phyloP scores from a whole-genome alignment of 2,113 vertebrate genomes.

The Orycteropus afer region DNA sequence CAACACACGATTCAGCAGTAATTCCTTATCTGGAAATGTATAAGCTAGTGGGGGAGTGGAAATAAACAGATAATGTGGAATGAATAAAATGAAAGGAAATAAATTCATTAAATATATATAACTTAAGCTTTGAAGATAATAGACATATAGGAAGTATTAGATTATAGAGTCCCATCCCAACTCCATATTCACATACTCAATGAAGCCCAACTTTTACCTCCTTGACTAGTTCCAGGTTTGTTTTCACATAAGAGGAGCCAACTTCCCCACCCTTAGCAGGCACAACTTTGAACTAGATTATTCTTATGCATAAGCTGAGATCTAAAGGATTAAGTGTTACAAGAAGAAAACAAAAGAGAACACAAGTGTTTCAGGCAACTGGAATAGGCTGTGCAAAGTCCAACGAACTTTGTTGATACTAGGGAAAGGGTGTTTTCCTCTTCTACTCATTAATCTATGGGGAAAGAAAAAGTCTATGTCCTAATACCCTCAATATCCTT shows the following conservation, averaged over 20 bases:
- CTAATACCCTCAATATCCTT: background rate
- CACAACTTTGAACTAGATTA: background rate
- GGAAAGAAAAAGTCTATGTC: background rate
- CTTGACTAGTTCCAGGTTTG: background rate
- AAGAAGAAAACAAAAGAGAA: background rate
- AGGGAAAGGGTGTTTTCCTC: background rate
- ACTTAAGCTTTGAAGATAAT: background rate
- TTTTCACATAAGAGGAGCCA: background rate
- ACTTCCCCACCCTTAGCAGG: background rate
- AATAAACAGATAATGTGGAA: background rate
- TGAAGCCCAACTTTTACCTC: background rate
- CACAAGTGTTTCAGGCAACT: background rate
- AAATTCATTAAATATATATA: background rate
- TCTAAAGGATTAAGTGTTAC: background rate
- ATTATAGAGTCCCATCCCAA: background rate
- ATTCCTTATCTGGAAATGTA: background rate
- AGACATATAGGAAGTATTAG: background rate
- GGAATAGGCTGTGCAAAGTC: background rate
- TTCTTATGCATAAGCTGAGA: background rate
- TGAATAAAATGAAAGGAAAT: background rate
- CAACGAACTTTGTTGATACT: too few species aligned
- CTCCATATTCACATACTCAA: background rate
- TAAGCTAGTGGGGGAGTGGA: background rate
- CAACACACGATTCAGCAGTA: background rate
- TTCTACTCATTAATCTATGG: background rate